Base-by-base conservation (phyloP, 64 coral and sea anemone species). In the Dendronephthya gigantea region DNA sequence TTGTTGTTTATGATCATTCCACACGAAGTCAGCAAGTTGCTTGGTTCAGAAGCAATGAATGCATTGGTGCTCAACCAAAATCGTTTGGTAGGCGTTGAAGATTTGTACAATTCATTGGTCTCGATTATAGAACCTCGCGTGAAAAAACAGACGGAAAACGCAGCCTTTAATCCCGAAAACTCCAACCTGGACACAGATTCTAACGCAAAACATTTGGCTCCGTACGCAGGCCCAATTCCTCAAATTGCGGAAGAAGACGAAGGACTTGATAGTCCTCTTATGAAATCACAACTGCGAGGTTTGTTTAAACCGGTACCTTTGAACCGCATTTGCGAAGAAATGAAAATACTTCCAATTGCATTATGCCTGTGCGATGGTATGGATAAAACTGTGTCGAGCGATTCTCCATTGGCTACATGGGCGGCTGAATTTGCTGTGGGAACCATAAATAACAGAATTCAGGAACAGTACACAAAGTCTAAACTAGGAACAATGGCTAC, bases 1-100 rank as follows among this genome's bases (percentile, higher is more conserved):
- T 59, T 98, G 40, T 74, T 98, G 32, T 98, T 98, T 66, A 98
- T 98, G 81, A 93, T 98, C 11, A 76, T 98, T 84, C 95, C 95
- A 10, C 55, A 93, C 15, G 89, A 91, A 40, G 95, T 93, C 31
- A 87, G 86, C 39, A 45, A 87, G 55, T 70, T 75, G 16, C 55
- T 98, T 68, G 95, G 95, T 6, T 55, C 45, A 30, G 59, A 91
- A 82, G 83, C 79, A 66, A 89, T 98, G 89, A 83, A 93, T 59
- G 65, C 82, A 29, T 84, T 98, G 28, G 89, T 87, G 5, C 6
- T 88, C 29, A 98, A 98, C 51, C 84, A 93, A 83, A 98, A 93
- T 79, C 89, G 95, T 51, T 72, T 98, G 29, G 90, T 98, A 12
- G 87, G 86, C 0, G 25, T 92, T 36, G 31, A 84, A 48, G 95